These are phyloP conservation scores for Rhinoraja longicauda DNA, from an alignment of 2,797 vertebrate genomes.

Conservation along the genomic window DNA sequence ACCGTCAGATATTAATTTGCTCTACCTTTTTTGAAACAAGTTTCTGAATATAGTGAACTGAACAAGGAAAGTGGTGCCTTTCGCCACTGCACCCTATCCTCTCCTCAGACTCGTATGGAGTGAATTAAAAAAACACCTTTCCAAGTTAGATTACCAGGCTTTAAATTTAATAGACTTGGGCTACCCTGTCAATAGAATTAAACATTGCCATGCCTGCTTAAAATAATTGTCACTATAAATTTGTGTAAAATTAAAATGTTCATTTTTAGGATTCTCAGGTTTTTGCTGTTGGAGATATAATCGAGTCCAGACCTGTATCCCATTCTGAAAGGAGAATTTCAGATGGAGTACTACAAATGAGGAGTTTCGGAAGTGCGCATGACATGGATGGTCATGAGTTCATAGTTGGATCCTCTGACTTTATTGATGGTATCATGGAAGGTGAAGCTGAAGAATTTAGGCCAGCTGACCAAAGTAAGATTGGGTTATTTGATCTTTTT, in stretches of 20 bases:
- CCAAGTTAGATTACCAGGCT: too few relatives aligned
- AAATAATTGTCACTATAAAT: not conserved
- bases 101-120: too few relatives aligned
- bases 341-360: not conserved
- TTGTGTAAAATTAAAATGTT: not conserved
- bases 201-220: not conserved
- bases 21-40: too few relatives aligned
- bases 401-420: not conserved
- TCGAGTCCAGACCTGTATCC: not conserved
- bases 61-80: not conserved
- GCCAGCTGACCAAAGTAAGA: constrained; percentile 35
- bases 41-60: not conserved
- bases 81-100: not conserved
- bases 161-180: too few relatives aligned
- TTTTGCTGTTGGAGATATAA: not conserved
- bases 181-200: not conserved
- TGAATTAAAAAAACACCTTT: too few relatives aligned
- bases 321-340: not conserved
- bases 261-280: not conserved
- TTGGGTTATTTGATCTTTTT: not conserved
- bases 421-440: not conserved
- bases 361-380: not conserved
- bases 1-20: not conserved
- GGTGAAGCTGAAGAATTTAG: constrained; percentile 30
- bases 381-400: not conserved